Conservation (phyloP, 2,888 invertebrate genomes). For the Heliconius aoede region DNA sequence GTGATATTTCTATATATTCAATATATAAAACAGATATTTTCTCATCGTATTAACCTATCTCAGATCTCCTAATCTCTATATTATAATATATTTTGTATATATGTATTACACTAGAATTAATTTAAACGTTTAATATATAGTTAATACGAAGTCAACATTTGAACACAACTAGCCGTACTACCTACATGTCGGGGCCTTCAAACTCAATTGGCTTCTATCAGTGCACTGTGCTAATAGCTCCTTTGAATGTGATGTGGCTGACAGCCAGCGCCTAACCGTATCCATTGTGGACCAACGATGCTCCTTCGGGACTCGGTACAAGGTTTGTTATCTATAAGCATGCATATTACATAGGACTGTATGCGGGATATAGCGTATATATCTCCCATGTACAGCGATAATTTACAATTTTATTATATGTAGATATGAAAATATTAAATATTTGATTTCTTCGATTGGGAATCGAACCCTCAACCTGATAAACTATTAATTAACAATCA, state of each 20-base stretch:
- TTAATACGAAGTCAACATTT: conserved; percentile 41
- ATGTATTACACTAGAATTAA: background rate
- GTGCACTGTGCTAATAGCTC: conserved; percentile 68
- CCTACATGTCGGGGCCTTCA: conserved; percentile 47
- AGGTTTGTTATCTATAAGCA: conserved; percentile 49
- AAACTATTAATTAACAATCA: too few species aligned
- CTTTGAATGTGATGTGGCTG: conserved; percentile 67
- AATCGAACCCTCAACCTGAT: too few species aligned
- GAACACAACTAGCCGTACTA: conserved; percentile 43
- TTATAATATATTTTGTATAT: too few species aligned
- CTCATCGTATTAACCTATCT: too few species aligned
- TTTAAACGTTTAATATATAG: background rate
- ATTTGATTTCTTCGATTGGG: too few species aligned
- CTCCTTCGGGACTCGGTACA: conserved; percentile 69
- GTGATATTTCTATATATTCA: too few species aligned
- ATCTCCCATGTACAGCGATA: too few species aligned
- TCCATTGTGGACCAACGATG: conserved; percentile 68
- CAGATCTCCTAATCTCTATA: too few species aligned
- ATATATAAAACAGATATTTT: too few species aligned
- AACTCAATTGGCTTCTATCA: conserved; percentile 73
- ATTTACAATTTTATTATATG: too few species aligned
- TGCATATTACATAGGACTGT: background rate
- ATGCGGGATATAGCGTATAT: background rate
- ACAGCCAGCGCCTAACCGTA: conserved; percentile 56
- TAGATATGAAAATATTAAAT: too few species aligned